Evolutionary conservation across 1,140 invertebrate genomes (phyloP), one percentile per base, ranked within the genome.

Genomic region (Drosophila kepulauana): DNA sequence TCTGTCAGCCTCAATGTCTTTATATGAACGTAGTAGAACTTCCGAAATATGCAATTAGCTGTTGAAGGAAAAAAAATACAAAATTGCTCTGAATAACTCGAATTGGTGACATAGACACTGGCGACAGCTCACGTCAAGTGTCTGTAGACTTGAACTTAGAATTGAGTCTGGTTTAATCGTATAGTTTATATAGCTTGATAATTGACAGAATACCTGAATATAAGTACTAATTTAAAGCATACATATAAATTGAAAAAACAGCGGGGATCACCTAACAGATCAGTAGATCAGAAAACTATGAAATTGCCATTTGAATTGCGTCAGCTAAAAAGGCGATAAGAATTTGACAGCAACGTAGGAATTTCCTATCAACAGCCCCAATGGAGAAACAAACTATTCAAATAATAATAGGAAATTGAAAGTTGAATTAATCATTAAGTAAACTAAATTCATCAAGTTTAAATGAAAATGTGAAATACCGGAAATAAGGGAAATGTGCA

Each of bases 281-380:
- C 48, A 59, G 43, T 43, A 57, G 48, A 57, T 71, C 62, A 25
- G 3, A 11, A 8, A 45, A 8, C 33, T 48, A 71, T 52, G 82
- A 49, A 86, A 86, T 86, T 78, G 82, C 15, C 82, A 79, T 86
- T 86, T 79, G 46, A 75, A 86, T 86, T 86, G 54, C 82, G 72
- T 86, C 82, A 86, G 82, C 75, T 77, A 20, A 35, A 35, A 65
- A 62, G 13, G 61, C 64, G 72, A 84, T 82, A 64, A 74, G 67
- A 62, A 74, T 81, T 57, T 66, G 56, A 61, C 11, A 57, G 61
- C 70, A 61, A 69, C 66, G 65, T 69, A 5, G 57, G 25, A 66
- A 79, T 57, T 49, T 28, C 54, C 25, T 59, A 58, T 52, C 52
- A 28, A 52, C 3, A 52, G 11, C 11, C 1, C 1, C 1, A 5